Base-by-base conservation (phyloP, 2,888 invertebrate species). In the Ceriagrion tenellum region DNA sequence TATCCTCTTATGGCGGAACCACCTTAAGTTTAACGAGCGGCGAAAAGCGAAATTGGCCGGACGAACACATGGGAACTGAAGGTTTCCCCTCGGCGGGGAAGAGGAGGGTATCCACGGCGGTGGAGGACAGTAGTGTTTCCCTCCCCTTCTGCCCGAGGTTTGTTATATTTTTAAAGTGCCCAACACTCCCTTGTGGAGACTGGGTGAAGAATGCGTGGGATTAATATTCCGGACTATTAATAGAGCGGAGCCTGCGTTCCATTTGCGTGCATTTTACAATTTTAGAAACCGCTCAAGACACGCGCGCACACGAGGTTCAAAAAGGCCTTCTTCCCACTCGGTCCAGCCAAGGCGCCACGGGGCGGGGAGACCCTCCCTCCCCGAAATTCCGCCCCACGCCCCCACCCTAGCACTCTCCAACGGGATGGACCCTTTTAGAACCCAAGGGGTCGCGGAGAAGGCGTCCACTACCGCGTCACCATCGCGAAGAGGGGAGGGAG, bases 191-290 rank as follows among this genome's bases (percentile, higher is more conserved):
- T 35, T 13, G 35, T 13, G 81, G 35, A 56, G 69, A 74, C 40
- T 47, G 26, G 20, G 20, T 6, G 55, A 93, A 74, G 93, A 47
- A 63, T 63, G 93, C 69, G 93, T 93, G 69, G 74, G 93, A 93
- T 47, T 93, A 69, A 93, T 47, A 93, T 69, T 93, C 74, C 69
- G 47, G 69, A 69, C 69, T 10, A 35, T 59, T 40, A 93, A 93
- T 93, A 93, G 93, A 74, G 69, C 63, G 69, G 93, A 93, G 40
- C 47, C 93, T 69, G 93, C 93, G 93, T 93, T 93, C 93, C 93
- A 40, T 55, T 63, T 93, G 59, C 93, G 74, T 93, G 93, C 69
- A 93, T 93, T 93, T 93, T 69, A 93, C 93, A 93, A 93, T 93
- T 93, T 93, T 93, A 93, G 93, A 93, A 47, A 47, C 93, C n/a